Percentiles rank a stretch among this genome's conserved stretches.
phyloP scores from a whole-genome alignment of 37 sponge, comb jelly and placozoan species.

The Tethya wilhelma region DNA sequence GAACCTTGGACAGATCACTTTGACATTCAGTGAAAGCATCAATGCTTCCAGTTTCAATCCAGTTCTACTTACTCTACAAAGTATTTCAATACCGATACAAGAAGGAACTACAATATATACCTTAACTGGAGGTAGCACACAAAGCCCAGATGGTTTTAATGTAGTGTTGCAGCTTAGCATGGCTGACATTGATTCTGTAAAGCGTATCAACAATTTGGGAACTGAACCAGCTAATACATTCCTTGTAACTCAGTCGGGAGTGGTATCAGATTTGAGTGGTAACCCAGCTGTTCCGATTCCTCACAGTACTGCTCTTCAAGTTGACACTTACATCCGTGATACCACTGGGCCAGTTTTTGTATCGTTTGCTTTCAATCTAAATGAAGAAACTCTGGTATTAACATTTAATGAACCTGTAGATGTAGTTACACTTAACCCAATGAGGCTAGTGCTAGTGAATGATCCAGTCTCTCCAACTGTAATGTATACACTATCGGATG shows the following conservation, averaged over 20 bases:
- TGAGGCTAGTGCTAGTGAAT: conserved; percentile 53
- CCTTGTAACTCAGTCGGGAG: conserved; percentile 23
- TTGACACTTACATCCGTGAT: conserved; percentile 47
- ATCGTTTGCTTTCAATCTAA: conserved; percentile 60
- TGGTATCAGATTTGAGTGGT: conserved; percentile 59
- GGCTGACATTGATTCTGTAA: conserved; percentile 74
- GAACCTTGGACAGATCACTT: conserved; percentile 37
- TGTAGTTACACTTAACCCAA: conserved; percentile 23
- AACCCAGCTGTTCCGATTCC: conserved; percentile 50
- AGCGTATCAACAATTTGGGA: conserved; percentile 53
- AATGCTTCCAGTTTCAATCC: conserved; percentile 57
- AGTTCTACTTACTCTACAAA: conserved; percentile 30
- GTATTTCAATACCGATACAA: conserved; percentile 15
- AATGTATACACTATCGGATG: conserved; percentile 51
- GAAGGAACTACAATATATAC: too few relatives aligned
- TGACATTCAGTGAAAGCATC: conserved; percentile 78
- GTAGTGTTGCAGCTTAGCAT: conserved; percentile 33
- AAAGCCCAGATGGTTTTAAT: conserved; percentile 71
- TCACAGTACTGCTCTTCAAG: conserved; percentile 8
- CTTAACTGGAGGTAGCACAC: too few relatives aligned
- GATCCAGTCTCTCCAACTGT: too few relatives aligned
- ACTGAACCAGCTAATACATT: conserved; percentile 26
- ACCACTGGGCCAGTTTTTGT: conserved; percentile 64
- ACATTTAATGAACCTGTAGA: conserved; percentile 70
- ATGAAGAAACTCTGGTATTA: conserved; percentile 27